Evolutionary conservation across 2,888 invertebrate genomes (phyloP), one percentile per base, ranked within the genome.

Genomic region (Ctenicera cuprea): DNA sequence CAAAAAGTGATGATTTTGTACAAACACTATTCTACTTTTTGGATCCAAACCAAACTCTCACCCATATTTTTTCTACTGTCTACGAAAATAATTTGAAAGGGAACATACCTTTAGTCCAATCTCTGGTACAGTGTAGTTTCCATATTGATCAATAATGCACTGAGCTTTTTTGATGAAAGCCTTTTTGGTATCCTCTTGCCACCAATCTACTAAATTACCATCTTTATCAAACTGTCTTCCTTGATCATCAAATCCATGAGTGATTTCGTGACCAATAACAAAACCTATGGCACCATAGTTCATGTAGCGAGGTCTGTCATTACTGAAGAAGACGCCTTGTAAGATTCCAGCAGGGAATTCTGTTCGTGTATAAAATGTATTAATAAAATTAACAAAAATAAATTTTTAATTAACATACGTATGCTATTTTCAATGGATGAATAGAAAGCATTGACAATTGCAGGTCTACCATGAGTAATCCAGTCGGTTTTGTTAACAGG

Each of bases 341-440:
- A 97, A 89, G 77, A 97, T 97, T 76, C 97, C 97, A 79, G 97
- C 97, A 0, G 97, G 97, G 87, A 97, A 96, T 88, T 96, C 97
- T 97, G 88, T 20, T 12, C 5, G 4, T 22, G 22, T n/a, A 26
- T 14, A 30, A 54, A 30, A 30, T 14, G 30, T 0, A 9, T 14
- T 54, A 11, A 30, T 7, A 5, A 26, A 52, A 52, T 2, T 52
- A 50, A 50, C 12, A n/a, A 20, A 9, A 3, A n/a, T 26, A 3
- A 52, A 52, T 54, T 50, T 3, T 50, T n/a, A 20, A 7, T 3
- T 52, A 37, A 91, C 94, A 92, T 89, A 95, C 95, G 95, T 78
- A 96, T 95, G 83, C 94, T 94, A 86, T 96, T 96, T 87, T 95
- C 95, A 66, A 95, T 91, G 0, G 95, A 92, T 0, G 94, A 94